phyloP scores from a whole-genome alignment of 2,797 vertebrate species.

The Cyclura pinguis region DNA sequence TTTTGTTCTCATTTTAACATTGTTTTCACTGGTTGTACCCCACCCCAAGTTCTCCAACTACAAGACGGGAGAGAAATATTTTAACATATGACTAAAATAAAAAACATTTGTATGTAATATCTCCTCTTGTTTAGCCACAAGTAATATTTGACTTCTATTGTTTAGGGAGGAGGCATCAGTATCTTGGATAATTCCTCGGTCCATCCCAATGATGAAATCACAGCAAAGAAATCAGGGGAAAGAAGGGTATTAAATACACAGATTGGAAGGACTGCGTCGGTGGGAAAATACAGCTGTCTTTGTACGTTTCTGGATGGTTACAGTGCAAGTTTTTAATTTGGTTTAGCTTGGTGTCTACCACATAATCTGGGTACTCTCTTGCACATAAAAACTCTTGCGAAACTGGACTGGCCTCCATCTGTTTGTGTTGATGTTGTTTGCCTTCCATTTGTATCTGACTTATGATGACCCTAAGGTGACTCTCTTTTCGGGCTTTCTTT shows the following conservation, averaged over 20 bases:
- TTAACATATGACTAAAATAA: too few relatives aligned
- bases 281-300: background rate
- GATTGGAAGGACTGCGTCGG: background rate
- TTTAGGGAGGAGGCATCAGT: background rate
- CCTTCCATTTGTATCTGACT: background rate
- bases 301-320: too few relatives aligned
- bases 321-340: background rate
- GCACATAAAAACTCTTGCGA: background rate
- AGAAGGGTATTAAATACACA: background rate
- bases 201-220: background rate
- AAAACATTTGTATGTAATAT: too few relatives aligned
- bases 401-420: background rate
- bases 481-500: too few relatives aligned
- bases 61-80: too few relatives aligned
- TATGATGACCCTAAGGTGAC: too few relatives aligned
- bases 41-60: too few relatives aligned
- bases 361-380: too few relatives aligned
- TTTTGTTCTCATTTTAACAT: too few relatives aligned
- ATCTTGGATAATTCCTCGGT: background rate
- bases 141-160: background rate
- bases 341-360: background rate
- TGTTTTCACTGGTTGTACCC: too few relatives aligned
- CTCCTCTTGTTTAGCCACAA: background rate
- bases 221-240: background rate
- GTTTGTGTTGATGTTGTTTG: background rate